phyloP scores from a whole-genome alignment of 92 coral and sea anemone genomes.

The Montipora capitata region DNA sequence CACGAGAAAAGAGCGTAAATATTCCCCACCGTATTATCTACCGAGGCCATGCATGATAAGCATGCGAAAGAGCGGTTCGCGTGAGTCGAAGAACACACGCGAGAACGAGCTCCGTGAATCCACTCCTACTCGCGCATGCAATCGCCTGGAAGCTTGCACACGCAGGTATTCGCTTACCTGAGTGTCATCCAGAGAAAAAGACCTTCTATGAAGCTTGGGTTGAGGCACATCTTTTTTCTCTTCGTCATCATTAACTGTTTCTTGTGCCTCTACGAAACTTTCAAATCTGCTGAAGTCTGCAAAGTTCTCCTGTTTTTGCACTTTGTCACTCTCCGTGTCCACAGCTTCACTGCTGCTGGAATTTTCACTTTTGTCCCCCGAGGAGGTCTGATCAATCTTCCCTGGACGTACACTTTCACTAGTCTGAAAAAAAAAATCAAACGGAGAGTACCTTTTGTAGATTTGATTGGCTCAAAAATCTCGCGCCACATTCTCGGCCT shows the following conservation, averaged over 20 bases:
- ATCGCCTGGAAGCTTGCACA: too few species aligned
- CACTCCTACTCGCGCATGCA: too few species aligned
- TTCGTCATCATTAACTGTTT: slow-evolving; percentile 48
- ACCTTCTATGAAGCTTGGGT: slow-evolving; percentile 80
- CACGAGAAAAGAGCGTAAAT: too few species aligned
- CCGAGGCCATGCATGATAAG: too few species aligned
- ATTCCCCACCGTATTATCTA: too few species aligned
- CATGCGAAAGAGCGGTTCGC: too few species aligned
- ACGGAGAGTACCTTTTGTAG: too few species aligned
- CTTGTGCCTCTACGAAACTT: slow-evolving; percentile 82
- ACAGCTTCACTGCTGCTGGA: slow-evolving; percentile 44
- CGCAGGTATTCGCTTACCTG: slow-evolving; percentile 58
- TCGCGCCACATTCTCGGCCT: too few species aligned
- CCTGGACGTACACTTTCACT: slow-evolving; percentile 62
- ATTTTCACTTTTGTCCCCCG: slow-evolving; percentile 35
- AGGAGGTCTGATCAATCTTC: slow-evolving; percentile 32
- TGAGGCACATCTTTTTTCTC: slow-evolving; percentile 42
- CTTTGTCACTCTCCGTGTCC: slow-evolving; percentile 20
- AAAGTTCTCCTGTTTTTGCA: slow-evolving; percentile 81
- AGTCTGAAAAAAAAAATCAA: slow-evolving; percentile 44
- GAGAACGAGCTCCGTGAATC: too few species aligned
- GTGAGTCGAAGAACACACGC: too few species aligned
- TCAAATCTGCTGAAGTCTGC: slow-evolving; percentile 98
- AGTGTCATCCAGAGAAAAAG: slow-evolving; percentile 88
- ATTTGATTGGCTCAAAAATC: too few species aligned